Conservation (phyloP, 2,888 invertebrate genomes). For the Aspidiotus rigidus region DNA sequence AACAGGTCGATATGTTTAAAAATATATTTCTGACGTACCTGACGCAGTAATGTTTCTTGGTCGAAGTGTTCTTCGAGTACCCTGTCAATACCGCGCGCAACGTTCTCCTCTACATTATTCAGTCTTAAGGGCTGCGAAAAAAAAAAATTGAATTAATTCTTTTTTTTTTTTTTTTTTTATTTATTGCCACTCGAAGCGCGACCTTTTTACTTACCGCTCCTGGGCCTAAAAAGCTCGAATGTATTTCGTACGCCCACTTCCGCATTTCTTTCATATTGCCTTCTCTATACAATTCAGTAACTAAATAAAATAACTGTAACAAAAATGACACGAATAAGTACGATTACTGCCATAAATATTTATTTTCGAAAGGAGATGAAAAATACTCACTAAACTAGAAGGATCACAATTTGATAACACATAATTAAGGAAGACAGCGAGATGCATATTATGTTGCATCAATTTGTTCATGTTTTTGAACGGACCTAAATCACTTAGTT, state of each 20-base stretch:
- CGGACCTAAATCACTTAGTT: slow-evolving; percentile 74
- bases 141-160: background rate
- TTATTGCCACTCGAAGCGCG: background rate
- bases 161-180: background rate
- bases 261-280: slow-evolving; percentile 82
- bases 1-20: background rate
- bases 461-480: slow-evolving; percentile 76
- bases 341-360: background rate
- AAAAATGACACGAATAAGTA: slow-evolving; percentile 7
- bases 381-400: slow-evolving; percentile 53
- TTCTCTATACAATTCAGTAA: slow-evolving; percentile 81
- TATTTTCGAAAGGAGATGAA: slow-evolving; percentile 5
- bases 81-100: slow-evolving; percentile 83
- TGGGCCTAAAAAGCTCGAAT: slow-evolving; percentile 88
- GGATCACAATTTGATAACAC: slow-evolving; percentile 76
- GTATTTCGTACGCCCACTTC: slow-evolving; percentile 98
- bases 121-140: slow-evolving; percentile 63
- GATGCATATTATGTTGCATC: slow-evolving; percentile 76
- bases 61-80: slow-evolving; percentile 73
- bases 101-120: slow-evolving; percentile 71
- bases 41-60: slow-evolving; percentile 79
- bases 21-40: slow-evolving; percentile 46
- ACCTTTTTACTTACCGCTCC: slow-evolving; percentile 58
- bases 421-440: slow-evolving; percentile 91
- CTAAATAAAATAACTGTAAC: slow-evolving; percentile 68